phyloP scores from a whole-genome alignment of 2,113 vertebrate genomes.

The Dasypus novemcinctus region DNA sequence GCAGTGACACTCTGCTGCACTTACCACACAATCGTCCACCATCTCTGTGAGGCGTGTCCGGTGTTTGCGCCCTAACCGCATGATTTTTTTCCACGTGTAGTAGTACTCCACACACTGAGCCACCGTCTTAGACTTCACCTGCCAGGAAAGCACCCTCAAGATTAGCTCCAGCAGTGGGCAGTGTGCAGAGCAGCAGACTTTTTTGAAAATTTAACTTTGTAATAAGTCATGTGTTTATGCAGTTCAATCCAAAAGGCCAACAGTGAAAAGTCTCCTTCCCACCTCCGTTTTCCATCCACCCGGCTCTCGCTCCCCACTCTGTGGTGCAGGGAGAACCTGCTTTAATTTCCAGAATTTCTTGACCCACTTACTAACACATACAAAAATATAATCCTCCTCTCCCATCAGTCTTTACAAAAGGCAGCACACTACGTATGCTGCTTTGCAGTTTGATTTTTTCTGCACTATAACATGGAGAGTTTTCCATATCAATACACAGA shows the following conservation, averaged over 20 bases:
- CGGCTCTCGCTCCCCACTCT: neutral
- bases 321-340: neutral
- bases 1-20: neutral
- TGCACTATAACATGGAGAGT: neutral
- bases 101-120: conserved; percentile 96
- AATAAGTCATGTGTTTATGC: neutral
- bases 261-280: neutral
- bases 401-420: neutral
- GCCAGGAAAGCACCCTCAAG: neutral
- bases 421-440: neutral
- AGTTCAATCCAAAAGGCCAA: neutral
- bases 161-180: neutral
- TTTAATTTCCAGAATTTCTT: neutral
- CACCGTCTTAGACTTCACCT: conserved; percentile 94
- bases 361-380: neutral
- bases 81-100: conserved; percentile 94
- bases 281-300: neutral
- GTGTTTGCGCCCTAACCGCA: conserved; percentile 85
- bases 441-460: neutral
- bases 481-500: neutral
- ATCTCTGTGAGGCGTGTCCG: conserved; percentile 83
- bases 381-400: neutral
- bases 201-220: neutral
- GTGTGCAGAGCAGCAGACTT: neutral
- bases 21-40: conserved; percentile 85